Evolutionary conservation across 2,888 invertebrate genomes (phyloP), one percentile per base, ranked within the genome.

Genomic region (Hirtodrosophila duncani): DNA sequence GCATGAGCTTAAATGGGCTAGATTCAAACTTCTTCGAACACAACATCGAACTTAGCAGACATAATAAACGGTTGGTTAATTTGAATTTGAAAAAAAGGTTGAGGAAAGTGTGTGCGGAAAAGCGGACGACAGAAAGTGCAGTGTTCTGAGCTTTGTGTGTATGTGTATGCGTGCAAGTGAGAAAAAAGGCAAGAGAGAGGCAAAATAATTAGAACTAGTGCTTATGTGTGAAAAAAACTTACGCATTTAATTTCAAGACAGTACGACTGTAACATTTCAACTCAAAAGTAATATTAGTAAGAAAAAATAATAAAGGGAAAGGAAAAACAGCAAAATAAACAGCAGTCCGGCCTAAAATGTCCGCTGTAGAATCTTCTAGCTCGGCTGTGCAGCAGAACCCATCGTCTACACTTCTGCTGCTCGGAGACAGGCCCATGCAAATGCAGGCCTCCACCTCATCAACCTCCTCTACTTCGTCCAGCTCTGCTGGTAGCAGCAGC

Each of bases 341-440:
- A 18, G 9, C 14, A 5, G 16, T 33, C 33, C 6, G 11, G 27
- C 46, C 27, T 39, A 33, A 38, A 38, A 77, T 77, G 77, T 80
- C 77, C 41, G 89, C 89, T 77, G 88, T 88, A 82, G 89, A 89
- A 69, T 85, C 86, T 77, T 88, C 89, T 58, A 88, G 89, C 78
- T 88, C 89, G 69, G 83, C 84, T 44, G 82, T 83, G 56, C 86
- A 86, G 57, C 85, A 85, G 68, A 82, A 85, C 50, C 84, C 86
- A 29, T 82, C 84, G 18, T 83, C 86, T 30, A 84, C 81, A 38
- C 63, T 86, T 36, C 87, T 86, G 20, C 67, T 87, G 56, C 64
- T 86, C 48, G 84, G 85, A 29, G 86, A 81, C 18, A 80, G 71
- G 27, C 82, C 80, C 64, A 80, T 82, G 60, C 66, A 63, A 45